These are phyloP conservation scores for Aspiorhynchus laticeps DNA, from an alignment of 2,113 vertebrate species.

Conservation along the genomic window DNA sequence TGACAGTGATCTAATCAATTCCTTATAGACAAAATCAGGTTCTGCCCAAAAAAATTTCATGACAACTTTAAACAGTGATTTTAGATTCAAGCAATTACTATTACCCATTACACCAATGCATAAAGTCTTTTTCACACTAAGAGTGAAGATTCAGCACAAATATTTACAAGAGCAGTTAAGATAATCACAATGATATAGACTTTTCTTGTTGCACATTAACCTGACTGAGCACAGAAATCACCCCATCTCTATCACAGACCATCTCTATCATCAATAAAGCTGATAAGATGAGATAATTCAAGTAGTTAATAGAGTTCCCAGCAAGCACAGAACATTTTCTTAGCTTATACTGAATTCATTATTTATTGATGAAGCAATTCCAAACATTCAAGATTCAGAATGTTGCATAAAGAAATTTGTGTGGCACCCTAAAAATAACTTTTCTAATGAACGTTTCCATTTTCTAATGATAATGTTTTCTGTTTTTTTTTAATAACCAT, in stretches of 20 bases:
- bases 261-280: background rate
- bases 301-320: background rate
- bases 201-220: background rate
- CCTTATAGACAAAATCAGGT: no score
- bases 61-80: background rate
- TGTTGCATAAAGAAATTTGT: background rate
- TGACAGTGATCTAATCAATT: no score
- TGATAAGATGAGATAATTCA: background rate
- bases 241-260: background rate
- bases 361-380: background rate
- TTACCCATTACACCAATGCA: background rate
- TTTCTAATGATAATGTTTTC: background rate
- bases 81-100: background rate
- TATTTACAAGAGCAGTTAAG: background rate
- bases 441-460: no score
- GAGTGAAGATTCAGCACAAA: background rate
- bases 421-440: background rate
- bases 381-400: background rate
- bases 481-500: background rate
- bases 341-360: background rate
- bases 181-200: background rate
- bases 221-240: background rate
- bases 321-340: background rate
- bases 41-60: no score
- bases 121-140: background rate